These are phyloP conservation scores for Muscidifurax raptorellus DNA, from an alignment of 1,140 invertebrate genomes.

Conservation along the genomic window DNA sequence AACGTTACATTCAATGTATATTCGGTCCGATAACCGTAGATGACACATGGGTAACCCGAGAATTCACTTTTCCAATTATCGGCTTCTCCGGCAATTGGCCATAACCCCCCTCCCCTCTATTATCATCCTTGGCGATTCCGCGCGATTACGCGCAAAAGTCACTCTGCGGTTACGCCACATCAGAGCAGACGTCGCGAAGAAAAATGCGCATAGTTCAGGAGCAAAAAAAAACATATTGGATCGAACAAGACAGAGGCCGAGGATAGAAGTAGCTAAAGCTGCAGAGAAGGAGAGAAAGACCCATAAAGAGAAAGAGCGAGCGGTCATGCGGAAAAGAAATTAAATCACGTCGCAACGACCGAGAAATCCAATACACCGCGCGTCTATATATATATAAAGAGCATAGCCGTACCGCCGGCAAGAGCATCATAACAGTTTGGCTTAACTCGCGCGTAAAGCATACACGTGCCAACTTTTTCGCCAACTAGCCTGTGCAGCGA, in stretches of 20 bases:
- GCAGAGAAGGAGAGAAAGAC: not conserved
- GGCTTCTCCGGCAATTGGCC: not conserved
- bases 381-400: no score
- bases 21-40: no score
- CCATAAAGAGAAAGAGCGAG: slow-evolving; percentile 1
- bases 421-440: slow-evolving; percentile 50
- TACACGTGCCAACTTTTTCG: slow-evolving; percentile 48
- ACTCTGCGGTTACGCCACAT: not conserved
- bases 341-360: slow-evolving; percentile 48
- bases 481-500: not conserved
- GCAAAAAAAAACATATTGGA: not conserved
- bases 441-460: slow-evolving; percentile 50
- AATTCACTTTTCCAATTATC: slow-evolving; percentile 32
- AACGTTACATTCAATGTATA: not conserved
- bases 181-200: not conserved
- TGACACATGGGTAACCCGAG: not conserved
- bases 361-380: slow-evolving; percentile 41
- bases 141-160: slow-evolving; percentile 9
- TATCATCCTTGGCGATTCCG: slow-evolving; percentile 2
- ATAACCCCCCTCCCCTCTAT: no score
- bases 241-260: not conserved
- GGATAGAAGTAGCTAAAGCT: not conserved
- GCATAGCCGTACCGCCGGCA: not conserved
- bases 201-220: not conserved
- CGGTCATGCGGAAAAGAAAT: slow-evolving; percentile 45